Conservation (phyloP, 2,888 invertebrate genomes). For the Tinea semifulvella region DNA sequence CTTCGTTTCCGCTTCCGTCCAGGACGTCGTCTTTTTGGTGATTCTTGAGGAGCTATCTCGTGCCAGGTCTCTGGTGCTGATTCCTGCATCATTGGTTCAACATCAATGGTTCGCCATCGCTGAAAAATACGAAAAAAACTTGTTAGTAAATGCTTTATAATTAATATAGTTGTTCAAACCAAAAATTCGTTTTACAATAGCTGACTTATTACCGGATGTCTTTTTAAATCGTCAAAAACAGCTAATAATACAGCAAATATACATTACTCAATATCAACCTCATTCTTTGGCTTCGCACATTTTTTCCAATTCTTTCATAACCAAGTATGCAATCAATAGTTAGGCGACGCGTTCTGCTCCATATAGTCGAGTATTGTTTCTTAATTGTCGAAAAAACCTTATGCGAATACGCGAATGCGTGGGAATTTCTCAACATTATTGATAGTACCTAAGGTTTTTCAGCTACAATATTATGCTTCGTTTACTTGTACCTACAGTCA, state of each 20-base stretch:
- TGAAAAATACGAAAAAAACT: conserved; percentile 36
- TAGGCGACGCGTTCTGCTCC: conserved; percentile 33
- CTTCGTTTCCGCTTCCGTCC: conserved; percentile 70
- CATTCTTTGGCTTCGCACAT: conserved; percentile 1
- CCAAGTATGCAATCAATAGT: conserved; percentile 15
- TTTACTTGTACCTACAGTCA: too few relatives aligned
- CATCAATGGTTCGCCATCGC: conserved; percentile 60
- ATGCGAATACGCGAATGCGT: conserved; percentile 6
- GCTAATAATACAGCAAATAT: too few relatives aligned
- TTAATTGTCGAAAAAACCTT: conserved; percentile 26
- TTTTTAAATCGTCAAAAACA: too few relatives aligned
- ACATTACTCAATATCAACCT: conserved; percentile 9
- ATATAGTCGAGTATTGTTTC: conserved; percentile 31
- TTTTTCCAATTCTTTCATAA: conserved; percentile 22
- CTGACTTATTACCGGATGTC: too few relatives aligned
- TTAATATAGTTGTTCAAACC: too few relatives aligned
- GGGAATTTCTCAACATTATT: conserved; percentile 11
- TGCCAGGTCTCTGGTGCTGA: conserved; percentile 37
- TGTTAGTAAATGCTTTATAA: too few relatives aligned
- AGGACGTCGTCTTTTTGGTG: conserved; percentile 49
- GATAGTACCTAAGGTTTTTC: background rate
- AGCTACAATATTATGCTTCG: background rate
- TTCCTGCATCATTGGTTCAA: conserved; percentile 30
- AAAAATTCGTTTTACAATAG: too few relatives aligned
- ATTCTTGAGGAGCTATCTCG: conserved; percentile 35